Evolutionary conservation across 2,888 invertebrate species (phyloP).

Genomic region (Opisthograptis luteolata): DNA sequence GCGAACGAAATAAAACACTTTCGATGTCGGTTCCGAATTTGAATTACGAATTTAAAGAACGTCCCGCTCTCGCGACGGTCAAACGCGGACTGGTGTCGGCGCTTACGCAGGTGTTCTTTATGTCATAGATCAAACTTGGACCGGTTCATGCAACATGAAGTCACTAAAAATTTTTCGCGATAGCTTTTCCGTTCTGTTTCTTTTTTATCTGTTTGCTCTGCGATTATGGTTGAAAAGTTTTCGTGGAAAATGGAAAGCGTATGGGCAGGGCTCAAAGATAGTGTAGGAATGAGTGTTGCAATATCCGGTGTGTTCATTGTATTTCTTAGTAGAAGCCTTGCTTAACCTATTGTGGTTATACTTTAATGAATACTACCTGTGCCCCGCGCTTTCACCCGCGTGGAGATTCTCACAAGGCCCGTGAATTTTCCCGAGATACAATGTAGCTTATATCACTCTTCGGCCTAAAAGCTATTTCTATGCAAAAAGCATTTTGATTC

Average conservation of each 20-base stretch:
- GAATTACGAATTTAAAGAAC: constrained; percentile 23
- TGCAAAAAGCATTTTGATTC: too few species aligned
- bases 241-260: constrained; percentile 32
- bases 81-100: constrained; percentile 49
- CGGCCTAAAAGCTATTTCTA: too few species aligned
- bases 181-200: constrained; percentile 32
- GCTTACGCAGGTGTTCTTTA: constrained; percentile 60
- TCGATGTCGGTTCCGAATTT: constrained; percentile 20
- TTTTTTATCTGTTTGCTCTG: constrained; percentile 30
- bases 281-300: constrained; percentile 23
- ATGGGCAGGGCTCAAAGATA: constrained; percentile 26
- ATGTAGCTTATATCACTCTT: too few species aligned
- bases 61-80: constrained; percentile 35
- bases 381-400: too few species aligned
- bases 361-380: too few species aligned
- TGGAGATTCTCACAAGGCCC: too few species aligned
- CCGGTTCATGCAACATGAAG: constrained; percentile 51
- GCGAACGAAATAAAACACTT: constrained; percentile 14
- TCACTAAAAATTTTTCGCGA: constrained; percentile 17
- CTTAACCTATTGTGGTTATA: too few species aligned
- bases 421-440: too few species aligned
- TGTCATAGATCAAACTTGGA: constrained; percentile 59
- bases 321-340: constrained; percentile 1
- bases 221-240: constrained; percentile 24
- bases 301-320: constrained; percentile 19